Base-by-base conservation (phyloP, 2,888 invertebrate genomes). In the Eremobia ochroleuca region DNA sequence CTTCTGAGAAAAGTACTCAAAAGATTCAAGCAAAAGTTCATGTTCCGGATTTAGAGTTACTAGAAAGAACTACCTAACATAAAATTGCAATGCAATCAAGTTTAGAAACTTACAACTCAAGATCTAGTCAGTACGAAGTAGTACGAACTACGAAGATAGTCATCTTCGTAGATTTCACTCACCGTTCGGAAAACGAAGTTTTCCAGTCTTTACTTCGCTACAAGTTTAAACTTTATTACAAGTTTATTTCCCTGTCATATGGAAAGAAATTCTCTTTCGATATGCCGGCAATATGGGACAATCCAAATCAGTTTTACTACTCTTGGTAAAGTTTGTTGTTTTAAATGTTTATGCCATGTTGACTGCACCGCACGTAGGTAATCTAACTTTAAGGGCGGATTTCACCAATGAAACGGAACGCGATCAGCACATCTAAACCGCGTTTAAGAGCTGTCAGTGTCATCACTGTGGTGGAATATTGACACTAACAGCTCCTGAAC, bases 101-200 rank as follows among this genome's bases (percentile, higher is more conserved):
- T 85, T 87, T 85, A 85, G 87, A 88, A 88, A 88, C 87, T 76
- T 62, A 68, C 65, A 68, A 65, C 37, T 73, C 76, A 80, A 84
- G 87, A 84, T 79, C 74, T 76, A 77, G 73, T 61, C 70, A 59
- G 58, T 52, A 62, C 58, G 21, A 77, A 73, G 77, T 81, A 62
- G 69, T 67, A 68, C 69, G 55, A 64, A 62, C 66, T 67, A 68
- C 69, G 55, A 64, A 77, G 67, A 77, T 65, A 74, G 79, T 28
- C n/a, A 79, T 74, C 81, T 70, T 13, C 52, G 65, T 52, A 69
- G 87, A 87, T 85, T 86, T 87, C 85, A 74, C 86, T 40, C 25
- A 34, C 43, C 67, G 64, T 70, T 77, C 71, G 71, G 67, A 66
- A 84, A 72, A 75, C 37, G 25, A 59, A 69, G 75, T 76, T 83